A percentile compares a stretch with the other conserved stretches of the same genome.
phyloP scores from a whole-genome alignment of 2,113 vertebrate genomes.

The Centrocercus urophasianus region DNA sequence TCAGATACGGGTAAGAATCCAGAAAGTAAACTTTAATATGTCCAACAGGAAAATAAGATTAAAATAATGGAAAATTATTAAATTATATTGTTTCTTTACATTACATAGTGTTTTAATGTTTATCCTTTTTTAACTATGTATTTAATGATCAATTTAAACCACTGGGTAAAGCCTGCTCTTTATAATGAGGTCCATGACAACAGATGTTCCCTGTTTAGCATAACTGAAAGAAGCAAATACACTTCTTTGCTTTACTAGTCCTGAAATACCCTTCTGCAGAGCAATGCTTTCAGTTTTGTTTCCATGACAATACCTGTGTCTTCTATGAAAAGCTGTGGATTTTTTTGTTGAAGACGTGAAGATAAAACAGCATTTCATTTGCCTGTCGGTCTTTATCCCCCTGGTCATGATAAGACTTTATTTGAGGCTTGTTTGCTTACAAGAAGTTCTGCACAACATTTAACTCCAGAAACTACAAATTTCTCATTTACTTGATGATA shows the following conservation, averaged over 20 bases:
- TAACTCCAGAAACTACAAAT: not conserved
- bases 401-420: not conserved
- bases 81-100: not conserved
- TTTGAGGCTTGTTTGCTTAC: not conserved
- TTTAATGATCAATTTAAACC: not conserved
- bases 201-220: not conserved
- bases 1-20: not conserved
- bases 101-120: not conserved
- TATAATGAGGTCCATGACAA: not conserved
- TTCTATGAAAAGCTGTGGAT: slow-evolving; percentile 37
- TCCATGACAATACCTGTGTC: slow-evolving; percentile 57
- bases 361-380: slow-evolving; percentile 7
- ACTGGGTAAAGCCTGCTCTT: not conserved
- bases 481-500: not conserved
- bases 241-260: slow-evolving; percentile 22
- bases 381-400: not conserved
- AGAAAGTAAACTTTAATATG: not conserved
- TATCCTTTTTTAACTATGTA: not conserved
- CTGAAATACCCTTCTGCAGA: not conserved
- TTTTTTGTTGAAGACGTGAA: not conserved
- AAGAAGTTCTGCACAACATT: not conserved
- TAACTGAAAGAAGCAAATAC: slow-evolving; percentile 12
- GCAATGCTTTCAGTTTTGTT: slow-evolving; percentile 47
- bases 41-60: not conserved
- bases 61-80: not conserved